A percentile compares a stretch with the other conserved stretches of the same genome.
These are phyloP conservation scores for Prietella phreatophila DNA, from an alignment of 2,113 vertebrate genomes.

Conservation along the genomic window DNA sequence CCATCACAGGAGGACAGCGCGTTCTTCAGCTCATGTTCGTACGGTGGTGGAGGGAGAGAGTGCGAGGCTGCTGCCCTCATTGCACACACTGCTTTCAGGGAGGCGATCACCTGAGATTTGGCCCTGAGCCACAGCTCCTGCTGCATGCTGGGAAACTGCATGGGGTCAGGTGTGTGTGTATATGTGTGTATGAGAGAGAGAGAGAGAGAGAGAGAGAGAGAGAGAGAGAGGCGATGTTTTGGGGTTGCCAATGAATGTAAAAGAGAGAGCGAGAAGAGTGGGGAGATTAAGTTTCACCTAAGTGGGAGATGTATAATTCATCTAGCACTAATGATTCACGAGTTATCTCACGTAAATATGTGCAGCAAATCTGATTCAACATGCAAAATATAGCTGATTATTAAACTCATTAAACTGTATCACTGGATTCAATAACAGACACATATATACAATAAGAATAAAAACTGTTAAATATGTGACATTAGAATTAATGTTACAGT, in stretches of 20 bases:
- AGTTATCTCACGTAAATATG: slow-evolving; percentile 25
- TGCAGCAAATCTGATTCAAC: slow-evolving; percentile 22
- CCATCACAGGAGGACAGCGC: slow-evolving; percentile 33
- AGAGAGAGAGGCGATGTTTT: not conserved
- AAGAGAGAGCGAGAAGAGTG: slow-evolving; percentile 49
- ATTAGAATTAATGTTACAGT: not conserved
- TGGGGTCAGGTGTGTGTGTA: slow-evolving; percentile 1
- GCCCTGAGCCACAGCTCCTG: slow-evolving; percentile 57
- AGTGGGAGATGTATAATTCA: slow-evolving; percentile 59
- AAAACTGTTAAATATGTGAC: not conserved
- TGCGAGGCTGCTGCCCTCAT: slow-evolving; percentile 48
- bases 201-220: slow-evolving; percentile 44
- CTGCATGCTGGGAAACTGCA: slow-evolving; percentile 61
- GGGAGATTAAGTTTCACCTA: slow-evolving; percentile 51
- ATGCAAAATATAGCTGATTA: slow-evolving; percentile 6
- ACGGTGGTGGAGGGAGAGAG: slow-evolving; percentile 28
- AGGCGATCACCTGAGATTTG: slow-evolving; percentile 53
- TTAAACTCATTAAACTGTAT: not conserved
- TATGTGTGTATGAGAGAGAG: not conserved
- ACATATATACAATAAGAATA: not conserved
- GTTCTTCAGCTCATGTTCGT: slow-evolving; percentile 37
- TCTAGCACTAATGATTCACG: slow-evolving; percentile 40
- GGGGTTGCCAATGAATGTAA: slow-evolving; percentile 57
- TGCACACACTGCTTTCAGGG: slow-evolving; percentile 46
- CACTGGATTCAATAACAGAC: not conserved